These are phyloP conservation scores for Troides aeacus DNA, from an alignment of 2,888 invertebrate species.

Conservation along the genomic window DNA sequence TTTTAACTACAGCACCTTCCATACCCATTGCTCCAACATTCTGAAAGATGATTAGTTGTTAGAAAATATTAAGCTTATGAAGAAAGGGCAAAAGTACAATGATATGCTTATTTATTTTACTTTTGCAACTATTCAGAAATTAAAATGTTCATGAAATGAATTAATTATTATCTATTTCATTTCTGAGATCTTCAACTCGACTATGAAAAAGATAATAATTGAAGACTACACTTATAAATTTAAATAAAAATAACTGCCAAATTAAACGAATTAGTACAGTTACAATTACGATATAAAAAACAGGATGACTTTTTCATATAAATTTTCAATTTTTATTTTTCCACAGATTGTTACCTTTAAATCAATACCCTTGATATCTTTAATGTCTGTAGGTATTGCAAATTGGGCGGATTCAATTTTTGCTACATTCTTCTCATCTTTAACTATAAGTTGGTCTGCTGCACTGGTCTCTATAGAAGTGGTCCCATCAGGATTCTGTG, in stretches of 20 bases:
- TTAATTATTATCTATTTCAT: too few relatives aligned
- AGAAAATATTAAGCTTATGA: neutral
- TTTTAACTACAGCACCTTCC: constrained; percentile 88
- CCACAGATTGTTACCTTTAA: constrained; percentile 56
- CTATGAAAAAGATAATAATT: too few relatives aligned
- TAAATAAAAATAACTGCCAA: neutral
- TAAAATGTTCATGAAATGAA: too few relatives aligned
- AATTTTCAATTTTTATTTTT: too few relatives aligned
- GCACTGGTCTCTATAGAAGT: constrained; percentile 75
- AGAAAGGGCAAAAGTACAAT: too few relatives aligned
- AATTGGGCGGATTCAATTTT: constrained; percentile 73
- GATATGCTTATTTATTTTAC: too few relatives aligned
- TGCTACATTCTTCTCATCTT: constrained; percentile 76
- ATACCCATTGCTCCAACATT: constrained; percentile 71
- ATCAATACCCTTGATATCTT: constrained; percentile 75
- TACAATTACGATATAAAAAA: neutral
- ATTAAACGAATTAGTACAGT: neutral
- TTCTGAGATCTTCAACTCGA: too few relatives aligned
- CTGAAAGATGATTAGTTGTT: constrained; percentile 44
- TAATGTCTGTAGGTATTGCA: constrained; percentile 70
- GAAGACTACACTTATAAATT: neutral
- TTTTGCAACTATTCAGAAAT: too few relatives aligned
- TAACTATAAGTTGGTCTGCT: constrained; percentile 70
- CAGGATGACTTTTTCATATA: too few relatives aligned
- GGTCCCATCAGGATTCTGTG: constrained; percentile 76